phyloP scores from a whole-genome alignment of 2,888 invertebrate species.

The Incurvaria masculella region DNA sequence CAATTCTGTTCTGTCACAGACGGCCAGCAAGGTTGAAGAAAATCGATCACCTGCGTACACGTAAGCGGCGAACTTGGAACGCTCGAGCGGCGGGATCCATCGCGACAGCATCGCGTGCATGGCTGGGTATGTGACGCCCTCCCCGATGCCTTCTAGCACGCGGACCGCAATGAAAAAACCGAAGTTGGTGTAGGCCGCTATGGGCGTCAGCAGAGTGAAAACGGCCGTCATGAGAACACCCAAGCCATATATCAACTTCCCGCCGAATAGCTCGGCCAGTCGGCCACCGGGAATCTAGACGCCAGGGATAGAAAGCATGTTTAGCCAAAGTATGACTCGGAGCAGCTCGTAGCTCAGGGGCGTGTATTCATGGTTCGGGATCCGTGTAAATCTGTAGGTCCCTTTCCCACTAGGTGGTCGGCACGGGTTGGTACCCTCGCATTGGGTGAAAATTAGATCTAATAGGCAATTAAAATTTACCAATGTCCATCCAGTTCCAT shows the following conservation, averaged over 20 bases:
- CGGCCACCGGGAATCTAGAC: constrained; percentile 73
- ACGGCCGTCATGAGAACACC: constrained; percentile 79
- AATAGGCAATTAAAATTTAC: no score
- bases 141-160: constrained; percentile 79
- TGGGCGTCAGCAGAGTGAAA: constrained; percentile 78
- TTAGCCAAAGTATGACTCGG: no score
- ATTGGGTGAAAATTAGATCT: no score
- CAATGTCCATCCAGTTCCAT: no score
- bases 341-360: no score
- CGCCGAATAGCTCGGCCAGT: constrained; percentile 82
- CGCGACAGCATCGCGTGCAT: constrained; percentile 91
- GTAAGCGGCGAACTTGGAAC: constrained; percentile 85
- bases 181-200: constrained; percentile 68
- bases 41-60: constrained; percentile 81
- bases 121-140: constrained; percentile 90
- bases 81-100: constrained; percentile 91
- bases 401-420: no score
- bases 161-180: constrained; percentile 71
- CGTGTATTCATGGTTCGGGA: no score
- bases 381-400: no score
- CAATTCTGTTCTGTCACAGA: no score
- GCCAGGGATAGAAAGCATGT: no score
- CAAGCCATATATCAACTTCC: constrained; percentile 81
- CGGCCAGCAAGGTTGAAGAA: constrained; percentile 15
- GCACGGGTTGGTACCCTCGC: no score